phyloP scores from a whole-genome alignment of 2,113 vertebrate genomes.

The Monarcha castaneiventris region DNA sequence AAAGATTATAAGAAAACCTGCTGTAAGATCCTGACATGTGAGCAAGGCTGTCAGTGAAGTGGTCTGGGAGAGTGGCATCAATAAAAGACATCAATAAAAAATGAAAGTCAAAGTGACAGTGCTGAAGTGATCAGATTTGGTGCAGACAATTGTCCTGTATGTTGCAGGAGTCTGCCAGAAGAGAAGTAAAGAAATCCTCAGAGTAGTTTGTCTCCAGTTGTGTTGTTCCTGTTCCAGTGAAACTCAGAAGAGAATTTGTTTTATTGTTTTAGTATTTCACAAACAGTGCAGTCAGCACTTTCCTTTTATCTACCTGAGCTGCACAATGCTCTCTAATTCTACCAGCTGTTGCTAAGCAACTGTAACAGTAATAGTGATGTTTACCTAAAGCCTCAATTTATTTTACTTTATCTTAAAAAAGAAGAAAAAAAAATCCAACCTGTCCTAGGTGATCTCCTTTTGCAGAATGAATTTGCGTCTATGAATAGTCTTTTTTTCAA shows the following conservation, averaged over 20 bases:
- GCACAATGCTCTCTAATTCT: background rate
- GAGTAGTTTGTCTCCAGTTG: background rate
- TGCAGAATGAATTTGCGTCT: background rate
- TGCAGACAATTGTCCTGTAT: background rate
- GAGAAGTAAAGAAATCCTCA: background rate
- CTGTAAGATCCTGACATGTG: background rate
- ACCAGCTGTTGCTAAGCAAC: constrained; percentile 38
- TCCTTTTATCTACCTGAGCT: background rate
- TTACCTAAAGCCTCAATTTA: constrained; percentile 3
- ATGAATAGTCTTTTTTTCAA: background rate
- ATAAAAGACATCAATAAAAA: background rate
- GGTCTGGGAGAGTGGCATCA: background rate
- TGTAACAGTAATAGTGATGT: background rate
- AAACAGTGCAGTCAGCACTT: background rate
- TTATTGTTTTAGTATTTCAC: background rate
- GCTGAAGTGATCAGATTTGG: background rate
- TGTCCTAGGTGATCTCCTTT: background rate
- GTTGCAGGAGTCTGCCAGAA: background rate
- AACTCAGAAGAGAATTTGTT: background rate
- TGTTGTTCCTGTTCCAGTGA: background rate
- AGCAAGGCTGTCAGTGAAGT: background rate
- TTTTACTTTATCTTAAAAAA: constrained; percentile 22
- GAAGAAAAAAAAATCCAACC: background rate
- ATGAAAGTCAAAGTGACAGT: background rate
- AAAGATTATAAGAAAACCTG: background rate